Base-by-base conservation (phyloP, 2,888 invertebrate species). In the Drosophila formosana region DNA sequence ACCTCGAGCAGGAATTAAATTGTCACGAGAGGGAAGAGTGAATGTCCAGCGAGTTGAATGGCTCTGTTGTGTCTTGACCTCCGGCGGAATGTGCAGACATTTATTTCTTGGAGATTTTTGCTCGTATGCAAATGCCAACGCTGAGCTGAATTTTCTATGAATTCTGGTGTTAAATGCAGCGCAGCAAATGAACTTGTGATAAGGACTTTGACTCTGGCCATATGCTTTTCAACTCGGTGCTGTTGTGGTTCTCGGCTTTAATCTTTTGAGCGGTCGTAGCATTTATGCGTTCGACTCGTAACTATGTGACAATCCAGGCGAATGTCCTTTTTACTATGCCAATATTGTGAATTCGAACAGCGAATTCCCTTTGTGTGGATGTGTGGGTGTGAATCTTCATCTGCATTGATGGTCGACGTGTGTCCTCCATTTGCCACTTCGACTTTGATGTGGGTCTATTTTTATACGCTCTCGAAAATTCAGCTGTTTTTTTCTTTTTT, bases 311-410 rank as follows among this genome's bases (percentile, higher is more conserved):
- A 79, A 74, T 67, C 60, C 57, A 50, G 65, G 77, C 70, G 64
- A 72, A 72, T 72, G 71, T 71, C 51, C 69, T 71, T 70, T 82
- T 87, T 81, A 71, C 67, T 78, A 56, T 32, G 25, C 45, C 23
- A 69, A 50, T 64, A 51, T 66, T 65, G 69, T 32, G 53, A 72
- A 65, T 55, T 61, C 30, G 28, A 55, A 32, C 30, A 53, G 45
- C 51, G 63, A 39, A 47, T 47, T 53, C 25, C 30, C 39, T 51
- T 50, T 57, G n/a, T 30, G 13, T 39, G 39, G 2, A 6, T 41
- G 39, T 7, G 4, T 41, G 8, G 13, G 32, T 25, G 52, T 30
- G 46, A 39, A 46, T 61, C 43, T 37, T 23, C 43, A 39, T 58
- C 37, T 57, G 25, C 23, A 51, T 64, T 51, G 57, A 46, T 51